Evolutionary conservation across 2,797 vertebrate species (phyloP), one percentile per base, ranked within the genome.

Genomic region (Threskiornis aethiopicus): DNA sequence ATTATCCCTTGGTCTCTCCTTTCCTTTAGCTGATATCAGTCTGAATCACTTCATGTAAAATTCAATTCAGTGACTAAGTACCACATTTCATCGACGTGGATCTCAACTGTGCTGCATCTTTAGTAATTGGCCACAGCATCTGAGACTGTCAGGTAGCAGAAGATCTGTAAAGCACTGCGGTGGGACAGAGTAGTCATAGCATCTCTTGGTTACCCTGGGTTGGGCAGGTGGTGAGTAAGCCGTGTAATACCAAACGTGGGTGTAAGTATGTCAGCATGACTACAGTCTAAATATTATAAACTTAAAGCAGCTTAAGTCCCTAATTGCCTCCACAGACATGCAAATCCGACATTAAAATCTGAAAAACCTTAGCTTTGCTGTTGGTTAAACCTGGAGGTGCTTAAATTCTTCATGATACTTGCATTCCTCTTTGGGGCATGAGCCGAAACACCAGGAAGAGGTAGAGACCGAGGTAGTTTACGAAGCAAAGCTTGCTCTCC

Each of bases 401-500:
- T 78, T 82, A 80, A 54, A 52, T 77, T 83, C 65, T 47, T 55
- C 39, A 19, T 59, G 35, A 58, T 70, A 57, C 10, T 64, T 26
- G 13, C 2, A 2, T 59, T 89, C 35, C 28, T 89, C 33, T 16
- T 41, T 12, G 49, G 46, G 24, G 18, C 49, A 54, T 11, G 35
- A 94, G 26, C 24, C 3, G 4, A 82, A 93, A 62, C 16, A 25
- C 29, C 31, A 33, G 28, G 24, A 59, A 31, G n/a, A 75, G 15
- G 9, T 1, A 52, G 49, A 73, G 65, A 21, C 11, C 0, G 1
- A 77, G 41, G 58, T 19, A 64, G 25, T 8, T 79, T 57, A 8
- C 0, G 0, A 58, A 85, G 64, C 4, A 13, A 83, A 25, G 17
- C 22, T 77, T 6, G 0, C 14, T 70, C 33, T 91, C 42, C 35